Conservation (phyloP, 2,113 vertebrate genomes). For the Taurulus bubalis region DNA sequence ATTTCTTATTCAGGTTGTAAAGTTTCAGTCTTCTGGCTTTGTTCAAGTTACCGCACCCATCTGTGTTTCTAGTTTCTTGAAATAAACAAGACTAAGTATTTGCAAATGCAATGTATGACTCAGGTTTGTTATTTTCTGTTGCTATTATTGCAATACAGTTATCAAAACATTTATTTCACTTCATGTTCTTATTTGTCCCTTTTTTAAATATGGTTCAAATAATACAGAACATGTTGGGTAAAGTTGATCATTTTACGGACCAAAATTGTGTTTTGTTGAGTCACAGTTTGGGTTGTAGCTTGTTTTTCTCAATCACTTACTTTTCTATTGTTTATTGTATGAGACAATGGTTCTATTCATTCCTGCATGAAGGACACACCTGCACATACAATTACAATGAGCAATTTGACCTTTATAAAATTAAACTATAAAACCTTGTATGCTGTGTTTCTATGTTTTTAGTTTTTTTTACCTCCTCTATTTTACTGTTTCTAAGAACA, state of each 20-base stretch:
- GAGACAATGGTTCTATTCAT: neutral
- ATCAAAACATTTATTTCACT: neutral
- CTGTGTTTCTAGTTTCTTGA: constrained; percentile 24
- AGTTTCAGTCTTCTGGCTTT: neutral
- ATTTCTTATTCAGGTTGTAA: neutral
- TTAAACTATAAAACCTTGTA: constrained; percentile 1
- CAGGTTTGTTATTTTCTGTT: constrained; percentile 14
- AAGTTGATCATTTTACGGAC: neutral
- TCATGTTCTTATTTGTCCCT: constrained; percentile 1
- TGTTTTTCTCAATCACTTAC: constrained; percentile 11
- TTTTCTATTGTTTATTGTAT: constrained; percentile 7
- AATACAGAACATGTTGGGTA: constrained; percentile 2
- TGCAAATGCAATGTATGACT: constrained; percentile 23
- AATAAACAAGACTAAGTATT: constrained; percentile 30
- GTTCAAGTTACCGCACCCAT: neutral
- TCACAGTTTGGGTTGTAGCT: neutral
- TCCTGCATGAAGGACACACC: constrained; percentile 13
- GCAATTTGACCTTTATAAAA: constrained; percentile 30
- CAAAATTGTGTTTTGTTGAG: neutral
- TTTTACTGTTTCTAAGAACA: constrained; percentile 35
- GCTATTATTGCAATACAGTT: constrained; percentile 23
- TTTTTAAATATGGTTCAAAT: constrained; percentile 24
- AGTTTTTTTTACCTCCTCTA: neutral
- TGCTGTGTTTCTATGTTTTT: neutral
- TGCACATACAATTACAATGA: constrained; percentile 22